phyloP scores from a whole-genome alignment of 2,888 invertebrate genomes.

The Kuschelorhynchus macadamiae region DNA sequence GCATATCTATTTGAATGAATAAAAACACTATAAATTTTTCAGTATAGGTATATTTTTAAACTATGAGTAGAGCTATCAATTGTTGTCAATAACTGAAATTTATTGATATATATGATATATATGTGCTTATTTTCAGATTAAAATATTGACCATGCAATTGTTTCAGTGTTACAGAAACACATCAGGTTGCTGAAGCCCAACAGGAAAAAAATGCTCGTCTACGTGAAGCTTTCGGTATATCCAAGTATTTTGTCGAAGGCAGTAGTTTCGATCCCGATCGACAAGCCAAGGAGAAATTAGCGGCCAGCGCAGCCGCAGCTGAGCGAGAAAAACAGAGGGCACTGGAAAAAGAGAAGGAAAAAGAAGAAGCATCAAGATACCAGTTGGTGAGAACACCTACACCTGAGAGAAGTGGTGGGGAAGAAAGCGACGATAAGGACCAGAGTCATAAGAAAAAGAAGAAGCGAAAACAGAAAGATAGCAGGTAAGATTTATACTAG shows the following conservation, averaged over 20 bases:
- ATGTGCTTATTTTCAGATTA: no score
- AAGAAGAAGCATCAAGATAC: slow-evolving; percentile 72
- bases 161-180: slow-evolving; percentile 91
- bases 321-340: slow-evolving; percentile 64
- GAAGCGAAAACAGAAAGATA: slow-evolving; percentile 81
- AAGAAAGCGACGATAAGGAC: slow-evolving; percentile 35
- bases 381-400: slow-evolving; percentile 85
- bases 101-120: no score
- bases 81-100: no score
- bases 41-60: no score
- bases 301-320: slow-evolving; percentile 68
- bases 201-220: slow-evolving; percentile 95
- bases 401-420: slow-evolving; percentile 67
- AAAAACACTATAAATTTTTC: no score
- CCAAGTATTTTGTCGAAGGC: slow-evolving; percentile 94
- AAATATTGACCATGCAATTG: neutral
- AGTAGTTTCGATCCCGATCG: slow-evolving; percentile 90
- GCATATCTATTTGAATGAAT: no score
- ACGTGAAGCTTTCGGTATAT: slow-evolving; percentile 95
- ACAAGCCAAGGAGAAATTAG: slow-evolving; percentile 73
- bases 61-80: no score
- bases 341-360: slow-evolving; percentile 70
- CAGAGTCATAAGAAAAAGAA: slow-evolving; percentile 71
- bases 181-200: slow-evolving; percentile 96
- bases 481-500: slow-evolving; percentile 68